phyloP scores from a whole-genome alignment of 2,888 invertebrate species.

The Romanomermis culicivorax region DNA sequence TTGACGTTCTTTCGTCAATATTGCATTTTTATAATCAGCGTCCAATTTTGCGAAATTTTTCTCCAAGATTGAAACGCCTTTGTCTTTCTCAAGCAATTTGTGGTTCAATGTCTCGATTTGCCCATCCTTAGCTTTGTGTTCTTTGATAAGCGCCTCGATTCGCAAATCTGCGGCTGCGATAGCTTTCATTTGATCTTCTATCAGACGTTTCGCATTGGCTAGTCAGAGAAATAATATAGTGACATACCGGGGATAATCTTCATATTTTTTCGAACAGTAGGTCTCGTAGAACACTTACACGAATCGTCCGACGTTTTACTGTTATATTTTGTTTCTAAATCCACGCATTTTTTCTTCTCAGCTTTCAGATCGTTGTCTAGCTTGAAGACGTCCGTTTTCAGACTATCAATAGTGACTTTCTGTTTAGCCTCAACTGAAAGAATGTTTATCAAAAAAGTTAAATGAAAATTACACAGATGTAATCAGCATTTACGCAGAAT shows the following conservation, averaged over 20 bases:
- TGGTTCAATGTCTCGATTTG: neutral
- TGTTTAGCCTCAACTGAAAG: neutral
- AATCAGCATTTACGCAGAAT: neutral
- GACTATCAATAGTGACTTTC: neutral
- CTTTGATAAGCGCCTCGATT: neutral
- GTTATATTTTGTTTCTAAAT: neutral
- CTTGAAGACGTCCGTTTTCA: neutral
- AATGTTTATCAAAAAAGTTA: neutral
- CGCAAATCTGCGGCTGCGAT: neutral
- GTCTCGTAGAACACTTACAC: neutral
- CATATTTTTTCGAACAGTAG: too few species aligned
- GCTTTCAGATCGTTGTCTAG: neutral
- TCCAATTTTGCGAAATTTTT: neutral
- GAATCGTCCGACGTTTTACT: neutral
- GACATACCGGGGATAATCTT: too few species aligned
- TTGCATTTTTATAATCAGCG: neutral
- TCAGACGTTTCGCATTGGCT: neutral
- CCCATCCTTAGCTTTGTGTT: neutral
- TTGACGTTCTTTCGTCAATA: neutral
- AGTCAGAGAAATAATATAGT: too few species aligned
- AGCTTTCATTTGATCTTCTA: neutral
- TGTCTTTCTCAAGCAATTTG: neutral
- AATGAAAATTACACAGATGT: neutral
- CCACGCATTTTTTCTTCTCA: neutral
- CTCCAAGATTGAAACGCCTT: neutral